Evolutionary conservation across 2,797 vertebrate species (phyloP).

Genomic region (Ataeniobius toweri): DNA sequence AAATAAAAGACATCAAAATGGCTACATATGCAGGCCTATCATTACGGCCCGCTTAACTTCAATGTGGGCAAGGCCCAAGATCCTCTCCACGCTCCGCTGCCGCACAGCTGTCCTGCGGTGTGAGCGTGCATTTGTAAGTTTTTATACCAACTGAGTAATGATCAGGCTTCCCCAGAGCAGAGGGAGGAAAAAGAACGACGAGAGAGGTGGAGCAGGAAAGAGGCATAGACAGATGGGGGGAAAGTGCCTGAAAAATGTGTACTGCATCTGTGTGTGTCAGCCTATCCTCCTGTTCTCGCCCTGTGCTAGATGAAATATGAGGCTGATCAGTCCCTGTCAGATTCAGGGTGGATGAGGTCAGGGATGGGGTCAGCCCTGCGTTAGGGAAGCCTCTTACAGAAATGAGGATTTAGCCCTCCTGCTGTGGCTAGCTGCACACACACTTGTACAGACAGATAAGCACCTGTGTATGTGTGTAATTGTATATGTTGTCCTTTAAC

Average conservation of each 20-base stretch:
- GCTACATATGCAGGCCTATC: constrained; percentile 67
- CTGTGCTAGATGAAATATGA: constrained; percentile 74
- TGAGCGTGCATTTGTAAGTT: constrained; percentile 32
- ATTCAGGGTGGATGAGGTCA: constrained; percentile 71
- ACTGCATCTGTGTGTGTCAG: constrained; percentile 28
- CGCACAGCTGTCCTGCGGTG: constrained; percentile 35
- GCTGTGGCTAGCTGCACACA: constrained; percentile 37
- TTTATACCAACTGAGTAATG: constrained; percentile 58
- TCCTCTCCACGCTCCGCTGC: constrained; percentile 51
- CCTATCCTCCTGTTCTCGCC: constrained; percentile 5
- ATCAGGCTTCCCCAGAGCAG: constrained; percentile 54
- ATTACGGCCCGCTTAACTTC: constrained; percentile 71
- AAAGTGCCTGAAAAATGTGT: constrained; percentile 43
- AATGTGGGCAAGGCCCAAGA: constrained; percentile 67
- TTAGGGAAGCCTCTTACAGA: constrained; percentile 65
- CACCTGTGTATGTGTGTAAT: constrained; percentile 33
- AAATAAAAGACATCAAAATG: constrained; percentile 19
- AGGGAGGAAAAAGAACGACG: constrained; percentile 33
- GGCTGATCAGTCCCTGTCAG: constrained; percentile 70
- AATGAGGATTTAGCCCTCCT: constrained; percentile 68
- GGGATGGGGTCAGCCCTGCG: constrained; percentile 60
- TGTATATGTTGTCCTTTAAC: constrained; percentile 45
- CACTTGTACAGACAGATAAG: constrained; percentile 8
- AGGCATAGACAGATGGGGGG: constrained; percentile 36
- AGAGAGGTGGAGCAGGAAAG: constrained; percentile 15